A percentile compares a stretch with the other conserved stretches of the same genome.
Evolutionary conservation across 2,888 invertebrate genomes (phyloP).

Genomic region (Drepanosiphum platanoidis): DNA sequence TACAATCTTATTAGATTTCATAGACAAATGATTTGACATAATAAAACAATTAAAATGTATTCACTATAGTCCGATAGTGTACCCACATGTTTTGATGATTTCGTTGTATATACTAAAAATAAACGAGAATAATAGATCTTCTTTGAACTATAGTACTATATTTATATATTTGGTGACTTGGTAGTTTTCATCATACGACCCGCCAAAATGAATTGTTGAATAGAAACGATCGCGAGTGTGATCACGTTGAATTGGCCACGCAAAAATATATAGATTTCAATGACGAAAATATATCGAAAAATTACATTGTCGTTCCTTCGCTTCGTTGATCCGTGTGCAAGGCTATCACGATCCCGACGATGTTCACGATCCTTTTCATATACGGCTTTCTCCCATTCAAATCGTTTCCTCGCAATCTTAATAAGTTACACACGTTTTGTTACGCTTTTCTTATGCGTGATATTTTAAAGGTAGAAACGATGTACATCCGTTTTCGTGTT

Average conservation of each 20-base stretch:
- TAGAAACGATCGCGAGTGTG: background rate
- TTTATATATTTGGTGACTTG: constrained; percentile 21
- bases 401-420: constrained; percentile 12
- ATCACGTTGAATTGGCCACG: background rate
- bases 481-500: constrained; percentile 15
- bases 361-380: constrained; percentile 42
- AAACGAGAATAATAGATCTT: background rate
- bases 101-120: background rate
- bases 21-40: background rate
- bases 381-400: constrained; percentile 44
- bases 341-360: constrained; percentile 14
- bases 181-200: background rate
- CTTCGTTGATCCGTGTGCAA: constrained; percentile 9
- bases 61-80: background rate
- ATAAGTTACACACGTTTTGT: constrained; percentile 41
- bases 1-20: background rate
- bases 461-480: background rate
- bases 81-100: background rate
- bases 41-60: background rate
- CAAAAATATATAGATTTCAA: constrained; percentile 6
- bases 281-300: constrained; percentile 30
- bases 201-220: constrained; percentile 14
- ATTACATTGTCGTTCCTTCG: constrained; percentile 19
- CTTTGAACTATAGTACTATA: background rate
- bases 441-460: constrained; percentile 31